Evolutionary conservation across 2,888 invertebrate species (phyloP).

Genomic region (Gonocerus acuteangulatus): DNA sequence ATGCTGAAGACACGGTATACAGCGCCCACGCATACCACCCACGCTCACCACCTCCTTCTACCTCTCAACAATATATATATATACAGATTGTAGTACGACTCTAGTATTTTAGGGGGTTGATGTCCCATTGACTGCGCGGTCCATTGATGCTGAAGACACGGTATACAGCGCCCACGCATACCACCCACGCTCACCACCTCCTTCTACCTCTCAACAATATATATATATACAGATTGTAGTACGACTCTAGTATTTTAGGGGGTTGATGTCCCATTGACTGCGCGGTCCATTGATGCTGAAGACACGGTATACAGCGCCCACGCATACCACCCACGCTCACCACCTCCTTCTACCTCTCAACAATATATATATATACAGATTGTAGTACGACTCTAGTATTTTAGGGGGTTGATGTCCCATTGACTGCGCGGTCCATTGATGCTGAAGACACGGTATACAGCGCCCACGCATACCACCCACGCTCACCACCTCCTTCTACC

Average conservation of each 20-base stretch:
- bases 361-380: background rate
- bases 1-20: conserved; percentile 11
- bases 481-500: conserved; percentile 6
- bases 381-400: background rate
- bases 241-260: background rate
- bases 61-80: background rate
- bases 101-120: no score
- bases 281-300: conserved; percentile 16
- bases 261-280: background rate
- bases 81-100: background rate
- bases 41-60: conserved; percentile 7
- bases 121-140: conserved; percentile 1
- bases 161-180: conserved; percentile 1
- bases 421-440: conserved; percentile 15
- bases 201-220: background rate
- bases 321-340: conserved; percentile 4
- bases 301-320: conserved; percentile 7
- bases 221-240: background rate
- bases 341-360: background rate
- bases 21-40: background rate
- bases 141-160: conserved; percentile 16
- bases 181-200: conserved; percentile 7
- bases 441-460: conserved; percentile 6
- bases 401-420: background rate
- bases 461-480: conserved; percentile 3